These are phyloP conservation scores for Benitochromis conjunctus DNA, from an alignment of 2,113 vertebrate genomes.

Conservation along the genomic window DNA sequence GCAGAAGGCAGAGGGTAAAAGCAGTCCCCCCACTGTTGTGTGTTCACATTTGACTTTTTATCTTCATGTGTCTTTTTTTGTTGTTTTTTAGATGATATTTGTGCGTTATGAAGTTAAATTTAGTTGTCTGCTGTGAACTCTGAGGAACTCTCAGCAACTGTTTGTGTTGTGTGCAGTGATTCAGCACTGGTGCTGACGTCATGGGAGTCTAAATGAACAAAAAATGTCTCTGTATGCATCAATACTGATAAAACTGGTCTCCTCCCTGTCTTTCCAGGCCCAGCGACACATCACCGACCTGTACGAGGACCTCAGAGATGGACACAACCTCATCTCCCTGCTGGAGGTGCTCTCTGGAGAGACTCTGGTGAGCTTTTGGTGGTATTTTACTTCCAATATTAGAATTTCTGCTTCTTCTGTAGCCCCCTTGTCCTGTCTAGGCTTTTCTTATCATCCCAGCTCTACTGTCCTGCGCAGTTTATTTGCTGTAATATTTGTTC, in stretches of 20 bases:
- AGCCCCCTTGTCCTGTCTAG: not conserved
- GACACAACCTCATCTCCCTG: slow-evolving; percentile 95
- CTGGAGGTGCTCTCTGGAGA: slow-evolving; percentile 95
- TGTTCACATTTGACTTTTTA: not conserved
- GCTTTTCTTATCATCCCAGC: not conserved
- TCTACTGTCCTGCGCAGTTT: slow-evolving; percentile 8
- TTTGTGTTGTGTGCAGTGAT: accelerated
- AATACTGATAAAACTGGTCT: accelerated
- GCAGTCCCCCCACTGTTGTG: not conserved
- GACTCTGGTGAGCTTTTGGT: slow-evolving; percentile 79
- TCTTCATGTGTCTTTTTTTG: not conserved
- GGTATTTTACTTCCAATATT: not conserved
- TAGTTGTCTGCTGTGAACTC: not conserved
- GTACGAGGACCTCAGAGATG: slow-evolving; percentile 94
- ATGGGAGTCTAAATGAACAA: accelerated
- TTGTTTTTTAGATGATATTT: not conserved
- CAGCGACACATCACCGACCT: slow-evolving; percentile 91
- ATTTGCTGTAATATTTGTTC: not conserved
- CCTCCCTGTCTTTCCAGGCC: slow-evolving; percentile 59
- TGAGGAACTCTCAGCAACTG: not conserved
- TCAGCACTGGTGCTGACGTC: not conserved
- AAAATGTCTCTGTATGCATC: not conserved
- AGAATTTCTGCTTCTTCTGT: slow-evolving; percentile 2
- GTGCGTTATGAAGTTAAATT: not conserved
- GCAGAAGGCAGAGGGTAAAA: not conserved